A percentile compares a stretch with the other conserved stretches of the same genome.
Evolutionary conservation across 2,888 invertebrate genomes (phyloP).

Genomic region (Cantharis rufa): DNA sequence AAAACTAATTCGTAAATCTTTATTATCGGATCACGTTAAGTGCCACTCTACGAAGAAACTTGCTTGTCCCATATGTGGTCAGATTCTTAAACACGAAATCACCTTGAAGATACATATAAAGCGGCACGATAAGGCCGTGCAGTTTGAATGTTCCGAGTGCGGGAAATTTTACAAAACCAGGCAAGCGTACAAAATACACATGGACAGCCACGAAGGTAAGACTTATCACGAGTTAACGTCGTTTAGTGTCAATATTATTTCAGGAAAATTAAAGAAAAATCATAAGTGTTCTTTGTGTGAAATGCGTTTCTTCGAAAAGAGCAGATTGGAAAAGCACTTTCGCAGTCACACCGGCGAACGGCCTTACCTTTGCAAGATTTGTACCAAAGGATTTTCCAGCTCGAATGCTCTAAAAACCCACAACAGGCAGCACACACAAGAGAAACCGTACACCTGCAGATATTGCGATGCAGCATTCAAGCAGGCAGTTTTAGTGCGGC

Average conservation of each 20-base stretch:
- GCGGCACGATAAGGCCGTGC: background rate
- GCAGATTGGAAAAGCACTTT: conserved; percentile 15
- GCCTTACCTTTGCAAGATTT: conserved; percentile 16
- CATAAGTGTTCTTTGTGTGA: background rate
- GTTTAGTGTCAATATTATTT: background rate
- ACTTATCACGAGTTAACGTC: background rate
- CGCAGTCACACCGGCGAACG: conserved; percentile 23
- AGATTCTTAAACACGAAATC: background rate
- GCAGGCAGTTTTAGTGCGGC: conserved; percentile 19
- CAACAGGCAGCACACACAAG: conserved; percentile 21
- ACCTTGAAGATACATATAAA: background rate
- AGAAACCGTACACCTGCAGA: conserved; percentile 23
- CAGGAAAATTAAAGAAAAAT: background rate
- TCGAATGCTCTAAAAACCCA: conserved; percentile 23
- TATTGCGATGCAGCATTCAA: conserved; percentile 20
- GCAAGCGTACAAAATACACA: background rate
- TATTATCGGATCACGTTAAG: background rate
- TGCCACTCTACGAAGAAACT: background rate
- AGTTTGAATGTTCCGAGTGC: background rate
- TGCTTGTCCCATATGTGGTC: background rate
- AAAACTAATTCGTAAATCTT: background rate
- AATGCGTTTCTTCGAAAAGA: background rate
- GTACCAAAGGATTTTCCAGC: conserved; percentile 25
- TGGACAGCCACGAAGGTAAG: background rate
- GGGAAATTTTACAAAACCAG: background rate